phyloP scores from a whole-genome alignment of 2,888 invertebrate genomes.

The Sepiola atlantica region DNA sequence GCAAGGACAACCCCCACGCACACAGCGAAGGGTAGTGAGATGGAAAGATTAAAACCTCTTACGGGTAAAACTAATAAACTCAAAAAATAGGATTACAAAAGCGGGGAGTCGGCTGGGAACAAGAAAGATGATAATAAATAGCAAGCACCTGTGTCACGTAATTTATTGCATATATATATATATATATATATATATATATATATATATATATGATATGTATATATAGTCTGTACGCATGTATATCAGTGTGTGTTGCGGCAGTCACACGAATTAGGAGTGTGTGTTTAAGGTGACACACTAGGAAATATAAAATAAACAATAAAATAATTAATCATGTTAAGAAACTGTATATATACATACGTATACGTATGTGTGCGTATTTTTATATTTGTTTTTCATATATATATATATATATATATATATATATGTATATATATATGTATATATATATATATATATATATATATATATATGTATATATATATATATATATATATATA shows the following conservation, averaged over 20 bases:
- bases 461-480: too few species aligned
- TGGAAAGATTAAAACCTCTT: not conserved
- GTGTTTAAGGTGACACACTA: not conserved
- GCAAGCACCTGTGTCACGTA: slow-evolving; percentile 2
- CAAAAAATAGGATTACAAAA: not conserved
- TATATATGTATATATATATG: too few species aligned
- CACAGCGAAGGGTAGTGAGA: not conserved
- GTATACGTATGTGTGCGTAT: too few species aligned
- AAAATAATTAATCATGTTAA: not conserved
- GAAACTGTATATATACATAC: not conserved
- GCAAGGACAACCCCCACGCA: not conserved
- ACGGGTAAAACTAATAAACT: not conserved
- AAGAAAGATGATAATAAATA: not conserved
- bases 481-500: too few species aligned
- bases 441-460: too few species aligned
- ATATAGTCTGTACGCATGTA: too few species aligned
- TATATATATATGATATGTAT: not conserved
- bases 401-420: too few species aligned
- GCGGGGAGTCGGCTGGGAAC: not conserved
- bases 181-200: not conserved
- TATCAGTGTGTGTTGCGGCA: not conserved
- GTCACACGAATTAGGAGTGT: not conserved
- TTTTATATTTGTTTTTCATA: too few species aligned
- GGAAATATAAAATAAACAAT: not conserved
- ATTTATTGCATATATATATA: not conserved